A percentile compares a stretch with the other conserved stretches of the same genome.
Conservation (phyloP, 2,113 vertebrate genomes). For the Semnornis frantzii region DNA sequence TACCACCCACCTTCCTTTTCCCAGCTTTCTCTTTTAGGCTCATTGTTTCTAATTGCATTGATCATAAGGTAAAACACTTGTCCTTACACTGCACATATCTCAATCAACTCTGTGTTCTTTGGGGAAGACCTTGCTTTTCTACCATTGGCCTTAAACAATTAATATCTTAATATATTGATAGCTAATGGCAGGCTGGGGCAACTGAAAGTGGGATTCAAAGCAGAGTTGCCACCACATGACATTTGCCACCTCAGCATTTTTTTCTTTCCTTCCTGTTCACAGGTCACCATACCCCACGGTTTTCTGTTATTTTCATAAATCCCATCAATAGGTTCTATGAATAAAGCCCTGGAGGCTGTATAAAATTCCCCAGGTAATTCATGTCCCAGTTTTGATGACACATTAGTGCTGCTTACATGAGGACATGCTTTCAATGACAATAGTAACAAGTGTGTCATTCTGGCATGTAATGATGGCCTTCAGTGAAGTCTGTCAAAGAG, state of each 20-base stretch:
- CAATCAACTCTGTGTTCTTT: not conserved
- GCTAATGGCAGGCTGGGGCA: not conserved
- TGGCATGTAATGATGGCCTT: not conserved
- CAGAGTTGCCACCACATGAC: not conserved
- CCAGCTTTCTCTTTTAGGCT: not conserved
- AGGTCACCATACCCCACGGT: not conserved
- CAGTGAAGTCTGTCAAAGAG: not conserved
- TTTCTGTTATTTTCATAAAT: not conserved
- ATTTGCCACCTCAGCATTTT: not conserved
- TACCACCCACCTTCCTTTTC: not conserved
- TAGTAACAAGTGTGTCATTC: not conserved
- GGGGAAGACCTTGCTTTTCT: not conserved
- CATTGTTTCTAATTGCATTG: not conserved
- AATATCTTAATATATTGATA: not conserved
- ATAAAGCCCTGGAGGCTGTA: not conserved
- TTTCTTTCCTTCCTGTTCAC: not conserved
- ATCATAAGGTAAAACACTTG: not conserved
- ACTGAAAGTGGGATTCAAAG: not conserved
- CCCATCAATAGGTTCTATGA: not conserved
- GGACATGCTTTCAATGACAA: not conserved
- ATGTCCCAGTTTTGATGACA: not conserved
- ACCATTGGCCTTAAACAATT: not conserved
- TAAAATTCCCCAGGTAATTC: not conserved
- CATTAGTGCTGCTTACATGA: not conserved
- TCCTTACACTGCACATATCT: not conserved